Evolutionary conservation across 2,113 vertebrate species (phyloP).

Genomic region (Cromileptes altivelis): DNA sequence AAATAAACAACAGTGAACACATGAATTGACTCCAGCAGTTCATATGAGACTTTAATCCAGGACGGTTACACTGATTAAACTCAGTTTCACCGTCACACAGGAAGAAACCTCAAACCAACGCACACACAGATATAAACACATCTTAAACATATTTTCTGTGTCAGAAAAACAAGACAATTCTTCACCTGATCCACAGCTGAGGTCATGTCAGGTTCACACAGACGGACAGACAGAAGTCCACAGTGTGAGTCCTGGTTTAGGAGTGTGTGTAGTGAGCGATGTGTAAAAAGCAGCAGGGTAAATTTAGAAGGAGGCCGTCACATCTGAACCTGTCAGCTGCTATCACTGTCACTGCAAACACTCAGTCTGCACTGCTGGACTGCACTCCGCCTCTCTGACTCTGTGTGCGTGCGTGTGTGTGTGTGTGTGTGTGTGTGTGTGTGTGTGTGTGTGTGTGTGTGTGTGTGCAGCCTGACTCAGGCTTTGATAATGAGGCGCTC

Average conservation of each 20-base stretch:
- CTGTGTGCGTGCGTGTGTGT: background rate
- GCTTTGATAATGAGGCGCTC: conserved; percentile 36
- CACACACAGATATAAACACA: too few species aligned
- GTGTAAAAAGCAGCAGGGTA: conserved; percentile 43
- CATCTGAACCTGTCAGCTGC: conserved; percentile 53
- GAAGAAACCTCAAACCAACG: too few species aligned
- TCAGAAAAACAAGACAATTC: too few species aligned
- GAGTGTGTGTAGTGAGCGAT: background rate
- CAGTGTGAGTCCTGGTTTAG: background rate
- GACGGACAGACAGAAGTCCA: background rate
- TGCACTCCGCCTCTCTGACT: too few species aligned
- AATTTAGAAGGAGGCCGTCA: conserved; percentile 48
- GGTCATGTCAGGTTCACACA: background rate
- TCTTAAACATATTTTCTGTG: too few species aligned
- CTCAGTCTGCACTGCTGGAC: background rate
- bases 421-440: conserved; percentile 1
- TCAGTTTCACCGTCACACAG: too few species aligned
- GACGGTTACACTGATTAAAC: too few species aligned
- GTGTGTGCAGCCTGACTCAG: conserved; percentile 50
- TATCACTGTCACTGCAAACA: conserved; percentile 30
- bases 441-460: background rate
- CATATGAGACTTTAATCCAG: too few species aligned
- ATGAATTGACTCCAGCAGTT: too few species aligned
- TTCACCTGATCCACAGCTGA: background rate
- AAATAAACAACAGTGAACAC: too few species aligned